Evolutionary conservation across 2,797 vertebrate species (phyloP).

Genomic region (Tympanoctomys barrerae): DNA sequence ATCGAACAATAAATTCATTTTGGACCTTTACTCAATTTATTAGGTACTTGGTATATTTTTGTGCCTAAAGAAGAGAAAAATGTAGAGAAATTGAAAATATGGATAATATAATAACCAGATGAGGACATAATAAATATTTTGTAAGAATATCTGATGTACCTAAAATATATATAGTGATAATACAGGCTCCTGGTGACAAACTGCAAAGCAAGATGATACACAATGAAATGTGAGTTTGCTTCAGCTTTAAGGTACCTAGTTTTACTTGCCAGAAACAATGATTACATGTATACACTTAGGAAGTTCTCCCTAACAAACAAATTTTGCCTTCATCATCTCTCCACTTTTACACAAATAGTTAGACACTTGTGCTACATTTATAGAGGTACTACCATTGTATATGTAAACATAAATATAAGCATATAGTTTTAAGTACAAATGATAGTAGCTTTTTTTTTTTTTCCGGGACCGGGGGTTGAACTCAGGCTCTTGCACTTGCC

Average conservation of each 20-base stretch:
- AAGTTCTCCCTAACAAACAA: conserved; percentile 24
- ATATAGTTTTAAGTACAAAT: background rate
- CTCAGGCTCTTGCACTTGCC: no score
- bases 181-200: background rate
- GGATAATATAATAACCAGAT: background rate
- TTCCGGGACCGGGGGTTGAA: no score
- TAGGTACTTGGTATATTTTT: background rate
- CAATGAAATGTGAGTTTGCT: background rate
- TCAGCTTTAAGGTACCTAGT: background rate
- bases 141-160: background rate
- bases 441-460: background rate
- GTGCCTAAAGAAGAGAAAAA: background rate
- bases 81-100: background rate
- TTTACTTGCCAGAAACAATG: background rate
- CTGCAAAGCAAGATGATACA: background rate
- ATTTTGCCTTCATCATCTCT: background rate
- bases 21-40: background rate
- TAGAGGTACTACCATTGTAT: background rate
- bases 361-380: background rate
- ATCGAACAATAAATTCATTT: background rate
- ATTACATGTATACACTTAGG: background rate
- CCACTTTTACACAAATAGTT: background rate
- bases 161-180: background rate
- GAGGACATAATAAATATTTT: background rate
- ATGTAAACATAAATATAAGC: background rate